Base-by-base conservation (phyloP, 2,888 invertebrate species). In the Pyrgus malvae region DNA sequence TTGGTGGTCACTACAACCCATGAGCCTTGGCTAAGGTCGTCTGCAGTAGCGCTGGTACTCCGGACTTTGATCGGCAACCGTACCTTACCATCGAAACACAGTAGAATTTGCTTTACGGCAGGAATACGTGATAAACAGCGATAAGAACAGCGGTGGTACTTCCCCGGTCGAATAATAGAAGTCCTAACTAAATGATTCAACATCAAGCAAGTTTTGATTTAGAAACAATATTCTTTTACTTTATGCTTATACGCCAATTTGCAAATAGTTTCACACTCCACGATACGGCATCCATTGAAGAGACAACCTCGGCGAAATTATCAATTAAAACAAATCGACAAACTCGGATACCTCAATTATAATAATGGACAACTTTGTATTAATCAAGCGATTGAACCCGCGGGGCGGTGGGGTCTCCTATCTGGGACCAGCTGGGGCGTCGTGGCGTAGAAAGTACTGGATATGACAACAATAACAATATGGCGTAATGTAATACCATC, bases 321-420 rank as follows among this genome's bases (percentile, higher is more conserved):
- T 73, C 70, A 73, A 73, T 72, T 72, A 68, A 68, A 72, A 70
- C 67, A 69, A 72, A 72, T 69, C 66, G 65, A 55, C 60, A 63
- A 72, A 66, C 65, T 66, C 61, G 56, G 67, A 70, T 68, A 71
- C 73, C 67, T 70, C 74, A 72, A 77, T 77, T 76, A 74, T 69
- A 73, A 70, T 76, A 76, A 76, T 78, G 68, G 71, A 70, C 68
- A 72, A 71, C 71, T 76, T 76, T 70, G 69, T 75, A 72, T 76
- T 74, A 77, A 75, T 77, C 75, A 74, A 72, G 66, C 71, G 66
- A 73, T 74, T 71, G 72, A 70, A 68, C 68, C 62, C 58, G 53
- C 49, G 44, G 44, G 42, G 21, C 35, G 19, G 12, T 19, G 19
- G 35, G 35, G 35, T 23, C 31, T 7, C 8, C 11, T 50, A 25